Base-by-base conservation (phyloP, 2,113 vertebrate genomes). In the Ploceus nigricollis region DNA sequence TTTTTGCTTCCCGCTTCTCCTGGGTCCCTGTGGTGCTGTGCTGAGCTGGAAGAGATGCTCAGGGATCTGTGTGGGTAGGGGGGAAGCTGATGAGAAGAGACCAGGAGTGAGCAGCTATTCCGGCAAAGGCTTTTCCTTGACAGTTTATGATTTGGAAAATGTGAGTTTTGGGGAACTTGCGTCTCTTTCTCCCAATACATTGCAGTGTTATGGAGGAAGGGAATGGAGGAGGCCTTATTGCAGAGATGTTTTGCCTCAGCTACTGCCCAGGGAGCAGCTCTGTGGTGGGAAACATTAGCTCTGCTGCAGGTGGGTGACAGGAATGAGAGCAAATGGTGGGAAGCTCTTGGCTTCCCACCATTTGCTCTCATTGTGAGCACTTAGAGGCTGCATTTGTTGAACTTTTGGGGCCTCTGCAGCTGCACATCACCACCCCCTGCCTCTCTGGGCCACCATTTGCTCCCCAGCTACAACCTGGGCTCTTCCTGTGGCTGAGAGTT, bases 61-160 rank as follows among this genome's bases (percentile, higher is more conserved):
- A 31, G 42, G 51, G 68, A 66, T 44, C 11, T 3, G 13, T 50
- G 68, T 2, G 18, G 54, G 39, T 50, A 93, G 37, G 66, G 68
- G 71, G 56, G 53, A 68, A 89, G 69, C 35, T 92, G 93, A 92
- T 88, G 71, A 93, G 71, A 91, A 94, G n/a, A 77, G 35, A 61
- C 11, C 39, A 40, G 45, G 44, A 60, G 71, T 24, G 87, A 64
- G 24, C 37, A 57, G 27, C 40, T 86, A 66, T 93, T 94, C 93
- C 40, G 6, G 93, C 82, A 97, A 97, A 94, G 27, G 82, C 93
- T 95, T 78, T 88, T 91, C 22, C 37, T 80, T 70, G 25, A 30
- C 33, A 33, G 31, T 69, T 91, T 44, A 39, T 65, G 60, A 54
- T 88, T 85, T 79, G 63, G 79, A 72, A 92, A 93, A 82, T 81